These are phyloP conservation scores for Forbesichthys agassizii DNA, from an alignment of 2,113 vertebrate species.

Conservation along the genomic window DNA sequence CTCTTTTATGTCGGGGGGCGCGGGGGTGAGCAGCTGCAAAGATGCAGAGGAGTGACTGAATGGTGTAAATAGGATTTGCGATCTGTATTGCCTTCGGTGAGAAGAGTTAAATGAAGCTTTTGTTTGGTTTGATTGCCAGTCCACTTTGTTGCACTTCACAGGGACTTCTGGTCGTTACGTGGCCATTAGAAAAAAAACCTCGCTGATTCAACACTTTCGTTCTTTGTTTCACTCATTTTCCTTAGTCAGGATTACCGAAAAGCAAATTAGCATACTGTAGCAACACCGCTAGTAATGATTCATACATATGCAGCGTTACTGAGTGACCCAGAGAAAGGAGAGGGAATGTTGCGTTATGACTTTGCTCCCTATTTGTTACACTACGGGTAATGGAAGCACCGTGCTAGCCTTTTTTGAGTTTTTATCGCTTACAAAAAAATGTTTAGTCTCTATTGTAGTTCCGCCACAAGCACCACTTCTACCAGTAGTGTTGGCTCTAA, in stretches of 20 bases:
- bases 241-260: slow-evolving; percentile 41
- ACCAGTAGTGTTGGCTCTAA: neutral
- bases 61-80: slow-evolving; percentile 67
- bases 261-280: slow-evolving; percentile 68
- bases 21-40: slow-evolving; percentile 58
- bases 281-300: slow-evolving; percentile 66
- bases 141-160: slow-evolving; percentile 64
- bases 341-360: slow-evolving; percentile 12
- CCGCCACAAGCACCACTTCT: neutral
- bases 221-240: slow-evolving; percentile 54
- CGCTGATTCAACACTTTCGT: slow-evolving; percentile 26
- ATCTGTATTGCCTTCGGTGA: slow-evolving; percentile 63
- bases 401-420: neutral
- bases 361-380: slow-evolving; percentile 11
- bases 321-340: slow-evolving; percentile 46
- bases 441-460: neutral
- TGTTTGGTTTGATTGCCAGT: slow-evolving; percentile 68
- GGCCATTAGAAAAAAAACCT: slow-evolving; percentile 38
- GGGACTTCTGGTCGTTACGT: slow-evolving; percentile 47
- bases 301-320: slow-evolving; percentile 48
- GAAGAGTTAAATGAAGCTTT: slow-evolving; percentile 50
- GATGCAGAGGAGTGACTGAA: slow-evolving; percentile 38
- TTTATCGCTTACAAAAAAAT: slow-evolving; percentile 6
- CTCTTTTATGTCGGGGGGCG: neutral
- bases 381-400: neutral